Conservation (phyloP, 2,113 vertebrate genomes). For the Oriolus oriolus region DNA sequence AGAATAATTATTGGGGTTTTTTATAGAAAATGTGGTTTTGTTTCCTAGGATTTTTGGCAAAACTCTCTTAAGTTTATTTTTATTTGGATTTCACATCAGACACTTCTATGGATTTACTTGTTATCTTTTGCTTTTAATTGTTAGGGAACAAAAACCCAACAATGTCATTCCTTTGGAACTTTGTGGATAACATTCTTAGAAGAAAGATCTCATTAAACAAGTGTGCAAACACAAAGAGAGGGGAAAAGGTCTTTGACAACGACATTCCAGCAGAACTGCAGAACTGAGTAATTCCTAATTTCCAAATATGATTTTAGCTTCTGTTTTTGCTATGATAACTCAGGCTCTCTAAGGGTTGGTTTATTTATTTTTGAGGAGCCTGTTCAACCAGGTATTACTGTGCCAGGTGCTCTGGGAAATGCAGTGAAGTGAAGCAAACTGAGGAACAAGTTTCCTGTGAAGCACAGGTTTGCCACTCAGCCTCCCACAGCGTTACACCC, state of each 20-base stretch:
- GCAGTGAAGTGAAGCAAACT: not conserved
- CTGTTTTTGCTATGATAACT: not conserved
- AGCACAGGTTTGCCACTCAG: not conserved
- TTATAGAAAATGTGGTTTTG: not conserved
- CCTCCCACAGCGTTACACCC: not conserved
- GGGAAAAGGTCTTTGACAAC: not conserved
- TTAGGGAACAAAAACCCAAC: not conserved
- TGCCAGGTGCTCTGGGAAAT: not conserved
- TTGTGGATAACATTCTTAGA: not conserved
- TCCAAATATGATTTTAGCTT: not conserved
- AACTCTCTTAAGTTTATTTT: not conserved
- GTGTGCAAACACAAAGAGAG: not conserved
- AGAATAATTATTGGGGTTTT: not conserved
- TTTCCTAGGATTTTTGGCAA: not conserved
- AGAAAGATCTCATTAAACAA: not conserved
- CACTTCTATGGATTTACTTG: not conserved
- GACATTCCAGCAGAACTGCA: not conserved
- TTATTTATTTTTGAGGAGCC: not conserved
- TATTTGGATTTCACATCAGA: not conserved
- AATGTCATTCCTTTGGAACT: not conserved
- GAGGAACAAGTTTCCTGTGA: not conserved
- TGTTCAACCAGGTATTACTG: not conserved
- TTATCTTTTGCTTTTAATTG: not conserved
- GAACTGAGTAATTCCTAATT: not conserved
- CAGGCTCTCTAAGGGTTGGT: fast-evolving